Conservation (phyloP, 2,888 invertebrate species). For the Xestia sexstrigata region DNA sequence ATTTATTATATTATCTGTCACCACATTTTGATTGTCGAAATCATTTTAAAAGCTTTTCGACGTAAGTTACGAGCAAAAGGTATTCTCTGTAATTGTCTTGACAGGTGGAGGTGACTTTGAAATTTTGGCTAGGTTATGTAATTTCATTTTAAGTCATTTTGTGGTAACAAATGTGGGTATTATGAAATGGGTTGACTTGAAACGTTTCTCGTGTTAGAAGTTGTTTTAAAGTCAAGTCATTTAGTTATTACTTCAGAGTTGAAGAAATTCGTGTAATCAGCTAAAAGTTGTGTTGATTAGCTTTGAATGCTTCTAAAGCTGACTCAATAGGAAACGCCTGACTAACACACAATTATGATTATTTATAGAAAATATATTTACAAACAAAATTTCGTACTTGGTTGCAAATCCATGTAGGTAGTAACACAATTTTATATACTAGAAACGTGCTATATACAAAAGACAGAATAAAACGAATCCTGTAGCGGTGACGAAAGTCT, state of each 20-base stretch:
- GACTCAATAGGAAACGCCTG: neutral
- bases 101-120: constrained; percentile 41
- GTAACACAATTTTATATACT: neutral
- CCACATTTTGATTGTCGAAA: constrained; percentile 39
- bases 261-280: neutral
- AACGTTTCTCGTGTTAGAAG: constrained; percentile 13
- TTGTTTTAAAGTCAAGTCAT: neutral
- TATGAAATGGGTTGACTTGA: constrained; percentile 17
- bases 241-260: neutral
- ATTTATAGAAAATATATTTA: neutral
- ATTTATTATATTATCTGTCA: constrained; percentile 30
- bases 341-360: constrained; percentile 1
- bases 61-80: constrained; percentile 27
- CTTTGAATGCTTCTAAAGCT: neutral
- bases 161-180: constrained; percentile 18
- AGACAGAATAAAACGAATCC: constrained; percentile 19
- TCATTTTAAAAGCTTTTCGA: constrained; percentile 53
- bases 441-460: neutral
- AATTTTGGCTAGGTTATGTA: constrained; percentile 15
- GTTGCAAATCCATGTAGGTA: neutral
- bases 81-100: constrained; percentile 38
- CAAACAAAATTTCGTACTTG: neutral
- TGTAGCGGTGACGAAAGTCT: constrained; percentile 9
- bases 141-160: constrained; percentile 29
- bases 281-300: neutral